These are phyloP conservation scores for Smutsia gigantea DNA, from an alignment of 2,797 vertebrate genomes.

Conservation along the genomic window DNA sequence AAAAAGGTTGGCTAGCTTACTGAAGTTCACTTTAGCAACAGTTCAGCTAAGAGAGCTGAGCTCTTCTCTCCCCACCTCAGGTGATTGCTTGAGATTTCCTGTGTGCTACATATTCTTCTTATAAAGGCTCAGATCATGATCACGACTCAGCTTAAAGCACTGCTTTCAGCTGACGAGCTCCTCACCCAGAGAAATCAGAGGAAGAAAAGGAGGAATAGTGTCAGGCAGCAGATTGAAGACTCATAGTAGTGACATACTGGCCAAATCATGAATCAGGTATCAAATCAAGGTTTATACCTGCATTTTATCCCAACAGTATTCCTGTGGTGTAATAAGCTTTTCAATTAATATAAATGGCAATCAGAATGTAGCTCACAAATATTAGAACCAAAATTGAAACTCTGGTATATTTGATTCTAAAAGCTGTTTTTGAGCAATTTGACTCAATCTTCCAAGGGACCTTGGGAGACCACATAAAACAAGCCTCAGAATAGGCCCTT, in stretches of 20 bases:
- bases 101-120: background rate
- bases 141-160: background rate
- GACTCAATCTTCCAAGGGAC: background rate
- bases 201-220: background rate
- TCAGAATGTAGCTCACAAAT: background rate
- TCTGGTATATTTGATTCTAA: background rate
- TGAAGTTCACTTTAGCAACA: slow-evolving; percentile 45
- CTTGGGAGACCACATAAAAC: background rate
- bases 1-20: background rate
- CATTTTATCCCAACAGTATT: background rate
- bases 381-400: background rate
- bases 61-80: background rate
- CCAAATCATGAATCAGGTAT: background rate
- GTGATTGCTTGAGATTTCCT: background rate
- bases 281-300: background rate
- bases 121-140: background rate
- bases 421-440: background rate
- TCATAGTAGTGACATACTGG: background rate
- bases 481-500: background rate
- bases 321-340: background rate
- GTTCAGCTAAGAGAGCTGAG: background rate
- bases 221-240: background rate
- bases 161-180: background rate
- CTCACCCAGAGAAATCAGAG: background rate
- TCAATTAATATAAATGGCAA: background rate